Conservation (phyloP, 2,113 vertebrate species). For the Motacilla alba region DNA sequence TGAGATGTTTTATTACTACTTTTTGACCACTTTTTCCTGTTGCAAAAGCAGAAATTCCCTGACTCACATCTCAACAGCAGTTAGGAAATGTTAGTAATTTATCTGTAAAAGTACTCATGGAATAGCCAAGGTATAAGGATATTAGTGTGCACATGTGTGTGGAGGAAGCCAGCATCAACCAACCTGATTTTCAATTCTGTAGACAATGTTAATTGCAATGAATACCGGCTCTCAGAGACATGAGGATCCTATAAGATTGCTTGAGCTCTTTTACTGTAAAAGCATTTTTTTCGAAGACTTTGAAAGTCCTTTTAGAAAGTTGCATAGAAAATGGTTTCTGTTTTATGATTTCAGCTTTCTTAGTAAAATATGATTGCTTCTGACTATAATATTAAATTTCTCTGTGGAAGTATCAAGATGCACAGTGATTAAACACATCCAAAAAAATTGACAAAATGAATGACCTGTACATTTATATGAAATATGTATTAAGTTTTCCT, state of each 20-base stretch:
- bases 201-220: neutral
- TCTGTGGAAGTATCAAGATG: constrained; percentile 42
- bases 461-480: constrained; percentile 62
- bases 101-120: accelerated
- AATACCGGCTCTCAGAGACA: neutral
- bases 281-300: neutral
- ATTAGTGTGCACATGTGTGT: neutral
- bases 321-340: neutral
- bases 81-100: neutral
- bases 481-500: constrained; percentile 46
- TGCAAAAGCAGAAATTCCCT: neutral
- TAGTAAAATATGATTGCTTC: constrained; percentile 39
- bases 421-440: constrained; percentile 54
- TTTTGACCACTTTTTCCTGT: neutral
- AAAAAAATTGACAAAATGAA: constrained; percentile 61
- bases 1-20: neutral
- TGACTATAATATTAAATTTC: constrained; percentile 27
- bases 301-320: neutral
- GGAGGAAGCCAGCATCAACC: neutral
- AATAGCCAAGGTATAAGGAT: neutral
- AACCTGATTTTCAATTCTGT: neutral
- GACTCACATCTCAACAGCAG: neutral
- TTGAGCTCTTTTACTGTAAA: neutral
- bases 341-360: constrained; percentile 23
- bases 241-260: neutral